Base-by-base conservation (phyloP, 1,140 invertebrate genomes). In the Aphidius gifuensis region DNA sequence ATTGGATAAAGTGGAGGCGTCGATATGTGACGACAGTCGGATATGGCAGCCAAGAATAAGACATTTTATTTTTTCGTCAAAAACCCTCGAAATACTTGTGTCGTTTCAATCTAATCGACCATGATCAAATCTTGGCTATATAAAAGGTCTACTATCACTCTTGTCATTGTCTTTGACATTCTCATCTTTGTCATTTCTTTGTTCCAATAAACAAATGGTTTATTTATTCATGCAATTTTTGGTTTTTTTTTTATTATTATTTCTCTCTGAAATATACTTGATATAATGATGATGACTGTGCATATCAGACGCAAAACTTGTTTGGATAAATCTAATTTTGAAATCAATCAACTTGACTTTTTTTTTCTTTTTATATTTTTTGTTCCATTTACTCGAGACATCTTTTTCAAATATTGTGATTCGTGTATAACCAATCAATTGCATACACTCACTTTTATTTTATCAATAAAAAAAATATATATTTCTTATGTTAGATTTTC, bases 1-100 rank as follows among this genome's bases (percentile, higher is more conserved):
- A 74, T 75, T 68, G 72, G 71, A 73, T 71, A 70, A 73, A 73
- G 70, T 68, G 69, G 56, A 75, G 69, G 73, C 74, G 73, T 74
- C 74, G 69, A 75, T 74, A 71, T 62, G 69, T 66, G 68, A 72
- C 71, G 66, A 60, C 60, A 66, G 53, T 65, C 60, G 63, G 63
- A 71, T 67, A 69, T 61, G 59, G 38, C 40, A 32, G 23, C 23
- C 23, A 32, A 57, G 59, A 58, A 43, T 42, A 47, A 47, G 56
- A 58, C 39, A 59, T 44, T 23, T 53, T 39, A 53, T 53, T 39
- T n/a, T 53, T 61, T 32, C 56, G 63, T 32, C 23, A 56, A 45
- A 49, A 64, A 53, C 55, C 64, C 60, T 65, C 45, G 43, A 53
- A 45, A 43, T 39, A 11, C 51, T 45, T 48, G 58, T 62, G 64